Evolutionary conservation across 2,797 vertebrate species (phyloP).

Genomic region (Cirrhinus mrigala): DNA sequence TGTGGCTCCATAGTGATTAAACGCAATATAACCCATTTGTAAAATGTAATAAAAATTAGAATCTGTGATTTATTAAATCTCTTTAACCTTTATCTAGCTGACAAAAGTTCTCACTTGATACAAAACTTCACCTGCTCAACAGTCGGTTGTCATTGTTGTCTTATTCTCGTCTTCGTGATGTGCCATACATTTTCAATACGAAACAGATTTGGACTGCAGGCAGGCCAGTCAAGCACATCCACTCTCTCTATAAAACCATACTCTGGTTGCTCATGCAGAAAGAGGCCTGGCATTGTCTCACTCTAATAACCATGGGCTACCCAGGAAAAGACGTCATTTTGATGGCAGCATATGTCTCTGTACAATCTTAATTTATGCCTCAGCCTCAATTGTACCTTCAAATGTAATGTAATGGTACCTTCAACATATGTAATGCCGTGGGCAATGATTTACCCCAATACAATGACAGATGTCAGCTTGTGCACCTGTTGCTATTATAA

Average conservation of each 20-base stretch:
- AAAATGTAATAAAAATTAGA: background rate
- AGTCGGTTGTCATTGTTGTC: background rate
- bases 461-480: background rate
- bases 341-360: background rate
- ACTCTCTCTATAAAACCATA: background rate
- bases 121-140: background rate
- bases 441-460: background rate
- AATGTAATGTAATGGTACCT: background rate
- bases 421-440: background rate
- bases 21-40: too few species aligned
- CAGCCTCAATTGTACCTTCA: background rate
- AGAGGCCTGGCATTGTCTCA: background rate
- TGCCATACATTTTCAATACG: background rate
- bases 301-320: background rate
- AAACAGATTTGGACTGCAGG: background rate
- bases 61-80: background rate
- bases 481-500: background rate
- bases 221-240: background rate
- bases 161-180: background rate
- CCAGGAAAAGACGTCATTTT: background rate
- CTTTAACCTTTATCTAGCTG: background rate
- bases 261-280: background rate
- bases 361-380: background rate
- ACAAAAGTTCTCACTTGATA: background rate
- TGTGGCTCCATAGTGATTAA: background rate